These are phyloP conservation scores for Heliconius ismenius DNA, from an alignment of 2,888 invertebrate genomes.

Conservation along the genomic window DNA sequence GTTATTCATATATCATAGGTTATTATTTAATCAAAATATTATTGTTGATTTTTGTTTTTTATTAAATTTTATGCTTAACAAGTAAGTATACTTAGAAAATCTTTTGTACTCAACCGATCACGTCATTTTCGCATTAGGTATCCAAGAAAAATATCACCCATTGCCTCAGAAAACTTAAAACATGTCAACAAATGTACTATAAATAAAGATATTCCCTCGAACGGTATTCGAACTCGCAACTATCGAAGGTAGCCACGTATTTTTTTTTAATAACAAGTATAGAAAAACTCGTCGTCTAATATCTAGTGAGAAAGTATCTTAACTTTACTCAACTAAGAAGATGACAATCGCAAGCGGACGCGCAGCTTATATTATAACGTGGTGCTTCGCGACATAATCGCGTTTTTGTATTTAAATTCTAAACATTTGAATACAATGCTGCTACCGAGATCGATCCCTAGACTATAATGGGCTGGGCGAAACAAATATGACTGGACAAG, in stretches of 20 bases:
- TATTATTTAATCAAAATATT: too few relatives aligned
- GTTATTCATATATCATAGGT: too few relatives aligned
- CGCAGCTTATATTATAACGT: constrained; percentile 68
- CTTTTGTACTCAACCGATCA: too few relatives aligned
- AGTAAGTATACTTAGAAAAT: too few relatives aligned
- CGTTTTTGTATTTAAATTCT: constrained; percentile 79
- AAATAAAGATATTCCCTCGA: not conserved
- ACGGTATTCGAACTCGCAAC: not conserved
- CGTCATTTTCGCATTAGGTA: too few relatives aligned
- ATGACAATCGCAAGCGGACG: constrained; percentile 59
- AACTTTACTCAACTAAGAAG: constrained; percentile 31
- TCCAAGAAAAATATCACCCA: too few relatives aligned
- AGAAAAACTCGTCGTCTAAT: not conserved
- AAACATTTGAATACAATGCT: constrained; percentile 79
- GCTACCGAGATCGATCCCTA: constrained; percentile 71
- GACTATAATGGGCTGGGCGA: constrained; percentile 71
- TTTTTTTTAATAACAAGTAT: not conserved
- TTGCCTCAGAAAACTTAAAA: not conserved
- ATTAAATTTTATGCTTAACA: too few relatives aligned
- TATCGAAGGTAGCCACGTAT: not conserved
- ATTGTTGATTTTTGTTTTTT: too few relatives aligned
- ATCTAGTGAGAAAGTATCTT: not conserved
- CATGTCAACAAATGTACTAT: not conserved
- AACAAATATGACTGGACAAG: constrained; percentile 25
- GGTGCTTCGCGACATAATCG: constrained; percentile 78